These are phyloP conservation scores for Phalloptychus januarius DNA, from an alignment of 2,797 vertebrate genomes.

Conservation along the genomic window DNA sequence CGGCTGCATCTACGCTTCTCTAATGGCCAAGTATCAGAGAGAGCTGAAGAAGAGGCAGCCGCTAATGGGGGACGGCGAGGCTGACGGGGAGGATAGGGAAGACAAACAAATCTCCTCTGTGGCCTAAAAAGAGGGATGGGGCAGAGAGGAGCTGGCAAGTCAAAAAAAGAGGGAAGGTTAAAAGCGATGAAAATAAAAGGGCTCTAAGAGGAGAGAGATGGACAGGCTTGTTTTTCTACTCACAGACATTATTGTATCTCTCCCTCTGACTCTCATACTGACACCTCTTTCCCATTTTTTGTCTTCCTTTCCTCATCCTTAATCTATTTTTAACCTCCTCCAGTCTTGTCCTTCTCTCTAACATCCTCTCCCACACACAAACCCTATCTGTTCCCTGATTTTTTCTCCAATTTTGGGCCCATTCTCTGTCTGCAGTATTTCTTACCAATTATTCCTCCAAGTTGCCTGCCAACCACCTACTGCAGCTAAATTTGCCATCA, in stretches of 20 bases:
- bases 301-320: slow-evolving; percentile 47
- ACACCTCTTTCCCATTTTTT: slow-evolving; percentile 52
- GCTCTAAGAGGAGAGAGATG: slow-evolving; percentile 68
- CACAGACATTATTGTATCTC: slow-evolving; percentile 38
- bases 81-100: slow-evolving; percentile 83
- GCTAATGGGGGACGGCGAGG: slow-evolving; percentile 91
- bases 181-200: slow-evolving; percentile 61
- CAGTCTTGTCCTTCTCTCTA: slow-evolving; percentile 35
- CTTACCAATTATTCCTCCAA: slow-evolving; percentile 58
- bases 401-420: slow-evolving; percentile 48
- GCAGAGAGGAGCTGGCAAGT: slow-evolving; percentile 53
- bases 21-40: slow-evolving; percentile 98
- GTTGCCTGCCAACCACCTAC: slow-evolving; percentile 71
- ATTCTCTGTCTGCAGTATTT: slow-evolving; percentile 64
- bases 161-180: slow-evolving; percentile 51
- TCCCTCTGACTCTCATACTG: slow-evolving; percentile 51
- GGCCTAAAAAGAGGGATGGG: slow-evolving; percentile 80
- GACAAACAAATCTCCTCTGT: slow-evolving; percentile 99
- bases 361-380: slow-evolving; percentile 46
- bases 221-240: slow-evolving; percentile 50
- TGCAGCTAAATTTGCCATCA: slow-evolving; percentile 53
- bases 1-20: slow-evolving; percentile 97
- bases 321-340: slow-evolving; percentile 62
- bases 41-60: slow-evolving; percentile 98
- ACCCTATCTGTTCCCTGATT: slow-evolving; percentile 51